phyloP scores from a whole-genome alignment of 2,888 invertebrate species.

The Pogonocherus hispidulus region DNA sequence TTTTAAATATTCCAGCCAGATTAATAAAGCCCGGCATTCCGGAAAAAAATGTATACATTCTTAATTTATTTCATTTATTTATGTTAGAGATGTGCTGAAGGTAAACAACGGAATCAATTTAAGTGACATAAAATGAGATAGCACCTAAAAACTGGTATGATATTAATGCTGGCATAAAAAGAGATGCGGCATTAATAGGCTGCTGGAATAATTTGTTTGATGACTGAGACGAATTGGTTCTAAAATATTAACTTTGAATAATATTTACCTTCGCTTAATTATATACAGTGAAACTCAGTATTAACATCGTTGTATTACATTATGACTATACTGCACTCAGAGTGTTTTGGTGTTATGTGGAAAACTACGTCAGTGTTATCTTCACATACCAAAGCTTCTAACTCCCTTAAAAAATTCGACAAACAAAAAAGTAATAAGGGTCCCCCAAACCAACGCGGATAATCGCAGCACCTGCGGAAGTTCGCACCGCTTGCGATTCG shows the following conservation, averaged over 20 bases:
- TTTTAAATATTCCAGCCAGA: background rate
- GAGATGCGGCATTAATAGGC: background rate
- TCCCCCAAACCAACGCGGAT: no score
- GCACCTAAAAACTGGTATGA: background rate
- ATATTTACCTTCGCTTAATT: slow-evolving; percentile 1
- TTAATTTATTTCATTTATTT: slow-evolving; percentile 5
- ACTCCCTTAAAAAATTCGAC: no score
- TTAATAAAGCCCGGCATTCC: background rate
- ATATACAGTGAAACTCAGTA: no score
- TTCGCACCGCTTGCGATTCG: no score
- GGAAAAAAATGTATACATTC: background rate
- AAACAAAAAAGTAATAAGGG: no score
- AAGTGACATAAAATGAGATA: background rate
- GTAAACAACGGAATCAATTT: background rate
- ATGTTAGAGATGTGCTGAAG: background rate
- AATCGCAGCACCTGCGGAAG: no score
- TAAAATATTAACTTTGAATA: background rate
- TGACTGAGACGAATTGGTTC: background rate
- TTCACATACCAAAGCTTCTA: no score
- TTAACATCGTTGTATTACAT: no score
- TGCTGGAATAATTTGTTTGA: background rate
- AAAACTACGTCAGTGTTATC: no score
- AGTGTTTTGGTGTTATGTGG: no score
- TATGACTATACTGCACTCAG: no score
- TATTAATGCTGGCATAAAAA: background rate